Evolutionary conservation across 2,797 vertebrate genomes (phyloP), one percentile per base, ranked within the genome.

Genomic region (Syngnathus acus): DNA sequence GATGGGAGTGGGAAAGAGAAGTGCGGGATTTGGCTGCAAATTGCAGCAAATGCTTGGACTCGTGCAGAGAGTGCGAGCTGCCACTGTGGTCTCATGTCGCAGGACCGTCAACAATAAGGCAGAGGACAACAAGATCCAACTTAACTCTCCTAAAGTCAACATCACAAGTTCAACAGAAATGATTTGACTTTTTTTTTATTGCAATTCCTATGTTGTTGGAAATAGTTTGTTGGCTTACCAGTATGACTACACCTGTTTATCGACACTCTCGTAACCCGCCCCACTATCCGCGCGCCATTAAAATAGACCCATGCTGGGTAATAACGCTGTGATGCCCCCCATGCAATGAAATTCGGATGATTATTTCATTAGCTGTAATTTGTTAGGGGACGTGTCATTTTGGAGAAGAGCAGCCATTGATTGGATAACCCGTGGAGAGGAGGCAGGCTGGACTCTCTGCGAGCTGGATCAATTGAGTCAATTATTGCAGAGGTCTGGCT

Each of bases 321-420:
- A 83, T 85, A 83, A 86, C 11, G 6, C 11, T 77, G 75, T 71
- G 65, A 68, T 60, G 48, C 68, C 72, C 79, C 70, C 70, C 82
- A 84, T 79, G 77, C 89, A 92, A 91, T 90, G 87, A 89, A 87
- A 86, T 78, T 84, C 73, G 88, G 87, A 91, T 90, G 88, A 86
- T 91, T 91, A 89, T 91, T 92, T 89, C 86, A 92, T 93, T 91
- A 91, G 87, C 83, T 80, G 72, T 90, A 89, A 91, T 92, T 91
- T 89, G 89, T 88, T 91, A 86, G 69, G 86, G 87, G 89, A 91
- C 82, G 68, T 88, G 90, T 89, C 90, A 91, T 89, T 90, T 65
- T 78, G 75, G 85, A 89, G 81, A 70, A 86, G 82, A 85, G 81
- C 72, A 69, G 71, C 79, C 78, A 89, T 82, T 88, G 90, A 91